Evolutionary conservation across 2,113 vertebrate genomes (phyloP).

Genomic region (Nymphicus hollandicus): DNA sequence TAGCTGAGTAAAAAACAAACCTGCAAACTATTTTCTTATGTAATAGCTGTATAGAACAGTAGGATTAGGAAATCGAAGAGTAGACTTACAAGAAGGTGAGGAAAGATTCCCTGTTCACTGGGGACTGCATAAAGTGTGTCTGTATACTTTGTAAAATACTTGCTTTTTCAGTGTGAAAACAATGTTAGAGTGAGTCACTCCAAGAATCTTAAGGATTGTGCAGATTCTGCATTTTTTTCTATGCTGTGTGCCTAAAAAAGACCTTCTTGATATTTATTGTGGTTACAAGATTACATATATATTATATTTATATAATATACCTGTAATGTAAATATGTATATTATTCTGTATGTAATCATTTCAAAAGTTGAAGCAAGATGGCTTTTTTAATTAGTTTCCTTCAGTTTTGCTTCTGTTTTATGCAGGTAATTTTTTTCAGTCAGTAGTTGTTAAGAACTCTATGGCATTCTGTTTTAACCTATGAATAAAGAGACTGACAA

Average conservation of each 20-base stretch:
- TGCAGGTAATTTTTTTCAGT: constrained; percentile 72
- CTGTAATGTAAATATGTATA: constrained; percentile 89
- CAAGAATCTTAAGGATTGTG: constrained; percentile 74
- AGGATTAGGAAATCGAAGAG: constrained; percentile 65
- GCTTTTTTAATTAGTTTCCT: constrained; percentile 66
- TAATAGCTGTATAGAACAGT: constrained; percentile 74
- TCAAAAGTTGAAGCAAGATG: constrained; percentile 73
- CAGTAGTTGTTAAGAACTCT: constrained; percentile 69
- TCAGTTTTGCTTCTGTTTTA: constrained; percentile 76
- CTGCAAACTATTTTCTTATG: constrained; percentile 79
- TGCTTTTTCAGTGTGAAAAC: constrained; percentile 75
- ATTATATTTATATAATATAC: constrained; percentile 94
- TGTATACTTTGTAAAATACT: constrained; percentile 76
- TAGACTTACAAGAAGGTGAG: constrained; percentile 40
- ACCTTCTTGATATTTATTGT: constrained; percentile 87
- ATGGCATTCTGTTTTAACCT: constrained; percentile 76
- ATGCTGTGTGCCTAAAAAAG: constrained; percentile 86
- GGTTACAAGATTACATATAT: constrained; percentile 81
- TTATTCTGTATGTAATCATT: constrained; percentile 70
- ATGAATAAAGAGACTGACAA: constrained; percentile 71
- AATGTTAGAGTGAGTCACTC: constrained; percentile 70
- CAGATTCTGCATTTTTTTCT: constrained; percentile 78
- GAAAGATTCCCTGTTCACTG: constrained; percentile 35
- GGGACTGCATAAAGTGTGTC: constrained; percentile 43
- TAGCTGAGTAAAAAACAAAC: constrained; percentile 66